Percentiles rank a stretch among this genome's conserved stretches.
Evolutionary conservation across 2,113 vertebrate genomes (phyloP).

Genomic region (Prochilodus magdalenae): DNA sequence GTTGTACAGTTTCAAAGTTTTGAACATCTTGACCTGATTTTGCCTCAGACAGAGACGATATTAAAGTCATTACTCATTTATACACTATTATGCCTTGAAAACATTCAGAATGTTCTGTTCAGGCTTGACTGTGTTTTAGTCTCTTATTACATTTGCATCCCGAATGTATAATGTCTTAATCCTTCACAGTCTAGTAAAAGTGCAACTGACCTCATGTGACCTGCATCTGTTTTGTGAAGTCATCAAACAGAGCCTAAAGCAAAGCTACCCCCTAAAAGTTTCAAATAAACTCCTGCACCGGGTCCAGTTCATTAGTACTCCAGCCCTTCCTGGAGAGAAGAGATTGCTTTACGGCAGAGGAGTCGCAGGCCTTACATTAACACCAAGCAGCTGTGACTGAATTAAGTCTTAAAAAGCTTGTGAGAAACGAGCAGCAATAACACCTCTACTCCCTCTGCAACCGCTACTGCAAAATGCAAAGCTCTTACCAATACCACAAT

Average conservation of each 20-base stretch:
- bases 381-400: neutral
- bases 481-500: neutral
- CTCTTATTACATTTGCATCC: neutral
- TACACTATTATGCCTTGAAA: too few relatives aligned
- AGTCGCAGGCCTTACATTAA: conserved; percentile 6
- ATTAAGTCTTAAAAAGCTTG: neutral
- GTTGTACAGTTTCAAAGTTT: too few relatives aligned
- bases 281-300: neutral
- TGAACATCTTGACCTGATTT: too few relatives aligned
- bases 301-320: neutral
- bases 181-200: too few relatives aligned
- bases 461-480: too few relatives aligned
- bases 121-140: neutral
- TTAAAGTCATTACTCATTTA: too few relatives aligned
- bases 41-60: too few relatives aligned
- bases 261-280: conserved; percentile 10
- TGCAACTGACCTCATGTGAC: neutral
- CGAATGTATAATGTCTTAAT: too few relatives aligned
- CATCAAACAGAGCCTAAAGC: conserved; percentile 13
- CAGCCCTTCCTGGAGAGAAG: neutral
- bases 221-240: neutral
- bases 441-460: neutral
- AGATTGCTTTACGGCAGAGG: neutral
- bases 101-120: too few relatives aligned
- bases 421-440: neutral